These are phyloP conservation scores for Hydra vulgaris DNA, from an alignment of 30 jellyfish, hydroid and myxozoan genomes.

Conservation along the genomic window DNA sequence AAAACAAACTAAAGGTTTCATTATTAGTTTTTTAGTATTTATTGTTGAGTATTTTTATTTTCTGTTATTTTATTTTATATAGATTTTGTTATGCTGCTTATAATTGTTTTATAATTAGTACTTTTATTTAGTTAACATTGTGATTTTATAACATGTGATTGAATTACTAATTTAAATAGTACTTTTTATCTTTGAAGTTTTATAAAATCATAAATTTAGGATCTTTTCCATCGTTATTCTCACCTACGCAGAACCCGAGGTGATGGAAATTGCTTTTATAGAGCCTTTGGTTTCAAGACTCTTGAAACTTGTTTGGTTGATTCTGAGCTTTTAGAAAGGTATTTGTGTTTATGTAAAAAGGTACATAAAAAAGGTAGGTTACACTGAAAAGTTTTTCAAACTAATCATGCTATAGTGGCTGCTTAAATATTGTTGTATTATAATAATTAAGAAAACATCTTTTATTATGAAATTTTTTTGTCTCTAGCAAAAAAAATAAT, in stretches of 20 bases:
- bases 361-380: neutral
- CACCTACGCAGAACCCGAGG: conserved; percentile 65
- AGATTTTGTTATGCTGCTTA: neutral
- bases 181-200: neutral
- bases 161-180: neutral
- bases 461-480: no score
- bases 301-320: conserved; percentile 47
- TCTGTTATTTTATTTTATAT: neutral
- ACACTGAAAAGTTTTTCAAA: neutral
- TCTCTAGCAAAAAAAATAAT: no score
- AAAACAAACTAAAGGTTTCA: conserved; percentile 54
- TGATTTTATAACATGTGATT: neutral
- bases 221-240: conserved; percentile 41
- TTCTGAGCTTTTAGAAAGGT: conserved; percentile 47
- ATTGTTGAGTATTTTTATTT: neutral
- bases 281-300: conserved; percentile 72
- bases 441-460: no score
- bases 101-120: neutral
- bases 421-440: no score
- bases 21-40: neutral
- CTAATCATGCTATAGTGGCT: no score
- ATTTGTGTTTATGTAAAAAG: neutral
- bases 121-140: neutral
- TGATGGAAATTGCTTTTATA: conserved; percentile 84
- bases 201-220: conserved; percentile 18